Evolutionary conservation across 2,797 vertebrate genomes (phyloP), one percentile per base, ranked within the genome.

Genomic region (Hylomyscus alleni): DNA sequence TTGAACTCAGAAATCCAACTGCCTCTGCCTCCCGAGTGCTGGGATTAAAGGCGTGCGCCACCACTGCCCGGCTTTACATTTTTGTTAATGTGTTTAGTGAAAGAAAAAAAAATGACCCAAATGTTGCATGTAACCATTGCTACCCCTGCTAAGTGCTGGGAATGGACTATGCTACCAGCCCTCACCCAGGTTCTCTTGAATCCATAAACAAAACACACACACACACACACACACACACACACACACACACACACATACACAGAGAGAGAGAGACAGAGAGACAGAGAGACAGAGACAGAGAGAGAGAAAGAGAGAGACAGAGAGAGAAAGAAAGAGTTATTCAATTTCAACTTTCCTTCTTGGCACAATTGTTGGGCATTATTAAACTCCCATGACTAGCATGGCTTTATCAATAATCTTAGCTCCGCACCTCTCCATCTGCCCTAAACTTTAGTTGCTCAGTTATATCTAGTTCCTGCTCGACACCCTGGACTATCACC

Each of bases 401-500:
- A 34, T 72, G 69, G 17, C 19, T n/a, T 72, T n/a, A 37, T 37
- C 69, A 37, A 37, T 72, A 72, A 37, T 37, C 69, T 72, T 72
- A 37, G 69, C 69, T 72, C 17, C 10, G 17, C n/a, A 72, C 8
- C n/a, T 20, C n/a, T 72, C n/a, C 69, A 72, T 22, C 19, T 37
- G 17, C 17, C n/a, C 19, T 11, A 20, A 20, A 37, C n/a, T 22
- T 72, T 72, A 72, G n/a, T 20, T 37, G n/a, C n/a, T 37, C 69
- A 37, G 19, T 4, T 72, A 20, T 17, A 10, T 37, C 19, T 37
- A 20, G 8, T 20, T 19, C n/a, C 17, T 37, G 3, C n/a, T 37
- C 11, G 69, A 37, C 8, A 37, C 3, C n/a, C 65, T 31, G 5
- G 5, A 15, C 1, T 11, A 34, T 2, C 5, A 34, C 1, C 12